phyloP scores from a whole-genome alignment of 1,140 invertebrate genomes.

The Caenorhabditis briggsae region DNA sequence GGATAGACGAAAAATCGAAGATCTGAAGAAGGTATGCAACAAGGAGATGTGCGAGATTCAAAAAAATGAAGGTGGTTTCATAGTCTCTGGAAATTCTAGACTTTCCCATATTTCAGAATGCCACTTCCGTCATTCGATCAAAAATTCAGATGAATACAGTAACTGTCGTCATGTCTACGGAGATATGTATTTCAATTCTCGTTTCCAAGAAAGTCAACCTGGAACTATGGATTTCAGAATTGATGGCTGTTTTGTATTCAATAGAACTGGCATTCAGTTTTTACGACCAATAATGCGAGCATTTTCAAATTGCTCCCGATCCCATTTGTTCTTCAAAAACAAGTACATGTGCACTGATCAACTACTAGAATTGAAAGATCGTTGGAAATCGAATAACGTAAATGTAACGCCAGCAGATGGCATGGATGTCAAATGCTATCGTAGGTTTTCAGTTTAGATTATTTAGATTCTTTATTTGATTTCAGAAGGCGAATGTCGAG shows the following conservation, averaged over 20 bases:
- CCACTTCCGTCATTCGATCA: neutral
- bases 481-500: slow-evolving; percentile 11
- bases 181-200: neutral
- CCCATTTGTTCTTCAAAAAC: neutral
- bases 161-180: slow-evolving; percentile 33
- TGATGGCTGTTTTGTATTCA: slow-evolving; percentile 19
- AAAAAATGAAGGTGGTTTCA: neutral
- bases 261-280: slow-evolving; percentile 9
- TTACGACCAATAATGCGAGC: neutral
- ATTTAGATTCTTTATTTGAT: neutral
- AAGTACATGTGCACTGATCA: slow-evolving; percentile 41
- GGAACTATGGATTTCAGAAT: neutral
- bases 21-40: neutral
- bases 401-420: neutral
- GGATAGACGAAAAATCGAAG: neutral
- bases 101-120: slow-evolving; percentile 12
- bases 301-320: neutral
- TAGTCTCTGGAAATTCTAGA: neutral
- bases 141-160: neutral
- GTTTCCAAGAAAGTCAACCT: neutral
- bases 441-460: neutral
- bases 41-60: slow-evolving; percentile 6
- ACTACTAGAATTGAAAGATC: neutral
- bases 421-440: neutral
- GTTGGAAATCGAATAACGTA: neutral